Evolutionary conservation across 2,888 invertebrate genomes (phyloP).

Genomic region (Gortyna flavago): DNA sequence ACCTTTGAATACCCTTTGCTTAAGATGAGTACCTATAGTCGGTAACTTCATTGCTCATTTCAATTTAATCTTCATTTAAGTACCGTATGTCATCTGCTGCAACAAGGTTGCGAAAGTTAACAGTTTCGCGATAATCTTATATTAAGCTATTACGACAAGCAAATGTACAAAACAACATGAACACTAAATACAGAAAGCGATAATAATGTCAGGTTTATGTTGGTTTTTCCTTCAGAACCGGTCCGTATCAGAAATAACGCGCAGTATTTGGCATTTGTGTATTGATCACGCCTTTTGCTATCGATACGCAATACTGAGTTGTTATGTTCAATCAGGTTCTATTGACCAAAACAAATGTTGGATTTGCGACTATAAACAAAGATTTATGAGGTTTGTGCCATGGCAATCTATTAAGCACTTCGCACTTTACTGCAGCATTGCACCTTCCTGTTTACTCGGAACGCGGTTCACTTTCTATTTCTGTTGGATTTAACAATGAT

Average conservation of each 20-base stretch:
- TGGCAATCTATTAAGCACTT: conserved; percentile 16
- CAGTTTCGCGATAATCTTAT: conserved; percentile 1
- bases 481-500: background rate
- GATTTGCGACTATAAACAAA: background rate
- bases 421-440: conserved; percentile 7
- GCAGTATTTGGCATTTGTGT: conserved; percentile 51
- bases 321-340: conserved; percentile 29
- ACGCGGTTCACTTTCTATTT: background rate
- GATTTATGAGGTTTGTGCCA: conserved; percentile 4
- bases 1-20: background rate
- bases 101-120: conserved; percentile 24
- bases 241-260: conserved; percentile 51
- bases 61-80: conserved; percentile 16
- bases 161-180: conserved; percentile 6
- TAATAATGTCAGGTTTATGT: conserved; percentile 40
- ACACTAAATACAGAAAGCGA: conserved; percentile 21
- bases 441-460: conserved; percentile 10
- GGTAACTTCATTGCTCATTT: background rate
- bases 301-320: conserved; percentile 27
- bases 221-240: conserved; percentile 40
- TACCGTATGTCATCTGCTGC: background rate
- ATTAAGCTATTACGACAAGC: conserved; percentile 21
- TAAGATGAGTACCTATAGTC: background rate
- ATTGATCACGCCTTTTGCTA: conserved; percentile 40
- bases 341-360: conserved; percentile 32